phyloP scores from a whole-genome alignment of 2,113 vertebrate species.

The Chaetodon trifascialis region DNA sequence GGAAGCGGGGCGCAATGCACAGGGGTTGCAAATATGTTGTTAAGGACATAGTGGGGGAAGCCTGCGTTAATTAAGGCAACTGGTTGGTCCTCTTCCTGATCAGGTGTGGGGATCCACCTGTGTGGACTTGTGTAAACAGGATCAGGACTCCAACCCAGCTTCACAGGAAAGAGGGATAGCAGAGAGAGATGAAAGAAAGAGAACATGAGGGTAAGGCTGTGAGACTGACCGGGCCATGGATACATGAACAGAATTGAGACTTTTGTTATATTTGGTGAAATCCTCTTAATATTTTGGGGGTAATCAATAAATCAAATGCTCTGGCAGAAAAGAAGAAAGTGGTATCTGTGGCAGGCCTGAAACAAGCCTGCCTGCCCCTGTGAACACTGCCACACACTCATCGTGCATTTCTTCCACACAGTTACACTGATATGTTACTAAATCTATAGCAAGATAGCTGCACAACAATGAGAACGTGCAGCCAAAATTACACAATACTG shows the following conservation, averaged over 20 bases:
- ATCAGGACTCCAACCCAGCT: conserved; percentile 79
- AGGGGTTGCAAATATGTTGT: conserved; percentile 79
- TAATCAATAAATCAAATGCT: too few species aligned
- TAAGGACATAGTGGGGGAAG: conserved; percentile 76
- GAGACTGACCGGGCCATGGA: not conserved
- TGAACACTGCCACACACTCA: too few species aligned
- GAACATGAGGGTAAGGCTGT: not conserved
- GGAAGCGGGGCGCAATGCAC: conserved; percentile 90
- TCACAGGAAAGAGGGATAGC: not conserved
- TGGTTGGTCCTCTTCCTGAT: conserved; percentile 84
- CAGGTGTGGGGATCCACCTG: conserved; percentile 88
- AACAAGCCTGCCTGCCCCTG: too few species aligned
- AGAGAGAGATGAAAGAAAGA: not conserved
- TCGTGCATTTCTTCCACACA: too few species aligned
- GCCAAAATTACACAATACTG: too few species aligned
- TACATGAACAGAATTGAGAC: not conserved
- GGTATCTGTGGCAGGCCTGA: too few species aligned
- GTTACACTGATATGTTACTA: too few species aligned
- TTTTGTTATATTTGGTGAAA: too few species aligned
- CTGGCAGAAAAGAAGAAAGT: too few species aligned
- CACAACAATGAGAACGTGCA: too few species aligned
- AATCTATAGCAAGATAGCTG: too few species aligned
- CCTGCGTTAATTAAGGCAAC: conserved; percentile 54
- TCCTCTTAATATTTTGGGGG: too few species aligned
- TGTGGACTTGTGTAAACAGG: conserved; percentile 81